Evolutionary conservation across 1,140 invertebrate species (phyloP).

Genomic region (Plodia interpunctella): DNA sequence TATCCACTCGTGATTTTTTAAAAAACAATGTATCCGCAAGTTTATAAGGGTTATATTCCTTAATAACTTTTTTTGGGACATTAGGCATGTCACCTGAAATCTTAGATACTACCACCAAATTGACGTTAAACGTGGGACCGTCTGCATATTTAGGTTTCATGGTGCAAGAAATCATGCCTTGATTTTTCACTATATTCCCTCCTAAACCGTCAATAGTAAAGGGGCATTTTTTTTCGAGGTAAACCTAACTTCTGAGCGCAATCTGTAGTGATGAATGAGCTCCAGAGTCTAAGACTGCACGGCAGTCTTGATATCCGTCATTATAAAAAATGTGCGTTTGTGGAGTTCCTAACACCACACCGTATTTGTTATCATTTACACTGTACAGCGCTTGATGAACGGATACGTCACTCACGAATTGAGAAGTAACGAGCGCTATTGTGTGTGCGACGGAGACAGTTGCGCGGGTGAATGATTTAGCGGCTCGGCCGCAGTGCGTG

Average conservation of each 20-base stretch:
- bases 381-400: too few relatives aligned
- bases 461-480: too few relatives aligned
- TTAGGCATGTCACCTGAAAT: conserved; percentile 7
- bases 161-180: background rate
- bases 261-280: background rate
- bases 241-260: conserved; percentile 3
- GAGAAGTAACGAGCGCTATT: too few relatives aligned
- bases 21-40: background rate
- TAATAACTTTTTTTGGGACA: background rate
- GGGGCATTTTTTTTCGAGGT: background rate
- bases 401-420: too few relatives aligned
- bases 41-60: background rate
- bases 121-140: background rate
- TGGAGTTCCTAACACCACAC: too few relatives aligned
- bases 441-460: too few relatives aligned
- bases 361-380: too few relatives aligned
- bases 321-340: background rate
- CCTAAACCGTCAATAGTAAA: conserved; percentile 5
- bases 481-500: too few relatives aligned
- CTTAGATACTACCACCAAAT: conserved; percentile 6
- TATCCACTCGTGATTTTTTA: background rate
- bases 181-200: background rate
- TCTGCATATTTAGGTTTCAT: background rate
- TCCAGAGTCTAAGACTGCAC: conserved; percentile 3
- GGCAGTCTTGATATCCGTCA: conserved; percentile 1